Percentiles rank a stretch among this genome's conserved stretches.
These are phyloP conservation scores for Onchidella celtica DNA, from an alignment of 2,888 invertebrate species.

Conservation along the genomic window DNA sequence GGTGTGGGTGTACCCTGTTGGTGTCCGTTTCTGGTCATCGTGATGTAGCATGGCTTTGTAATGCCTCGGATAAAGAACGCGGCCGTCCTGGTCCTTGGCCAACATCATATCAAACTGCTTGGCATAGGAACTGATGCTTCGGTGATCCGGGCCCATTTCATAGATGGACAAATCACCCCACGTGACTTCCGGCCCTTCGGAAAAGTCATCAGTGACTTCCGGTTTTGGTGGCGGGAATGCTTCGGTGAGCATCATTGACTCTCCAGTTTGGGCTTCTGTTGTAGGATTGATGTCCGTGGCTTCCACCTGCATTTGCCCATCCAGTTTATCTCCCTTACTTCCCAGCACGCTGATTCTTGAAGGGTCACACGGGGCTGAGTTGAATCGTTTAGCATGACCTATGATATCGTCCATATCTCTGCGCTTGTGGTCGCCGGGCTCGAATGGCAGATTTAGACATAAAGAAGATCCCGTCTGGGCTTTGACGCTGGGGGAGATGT, in stretches of 20 bases:
- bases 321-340: neutral
- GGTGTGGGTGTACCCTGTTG: no score
- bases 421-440: neutral
- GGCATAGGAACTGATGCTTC: neutral
- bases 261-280: neutral
- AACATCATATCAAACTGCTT: neutral
- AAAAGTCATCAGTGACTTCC: neutral
- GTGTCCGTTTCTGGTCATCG: no score
- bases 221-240: neutral
- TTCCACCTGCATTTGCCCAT: neutral
- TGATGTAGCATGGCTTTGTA: no score
- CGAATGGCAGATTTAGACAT: neutral
- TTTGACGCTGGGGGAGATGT: neutral
- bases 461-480: neutral
- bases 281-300: conserved; percentile 26
- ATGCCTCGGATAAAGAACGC: neutral
- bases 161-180: conserved; percentile 16
- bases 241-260: conserved; percentile 2
- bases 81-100: neutral
- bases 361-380: neutral
- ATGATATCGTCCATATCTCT: neutral
- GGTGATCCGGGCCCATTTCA: neutral
- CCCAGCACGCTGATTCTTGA: neutral
- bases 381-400: neutral
- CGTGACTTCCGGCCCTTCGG: neutral